A percentile compares a stretch with the other conserved stretches of the same genome.
These are phyloP conservation scores for Halichondria panicea DNA, from an alignment of 37 sponge, comb jelly and placozoan species.

Conservation along the genomic window DNA sequence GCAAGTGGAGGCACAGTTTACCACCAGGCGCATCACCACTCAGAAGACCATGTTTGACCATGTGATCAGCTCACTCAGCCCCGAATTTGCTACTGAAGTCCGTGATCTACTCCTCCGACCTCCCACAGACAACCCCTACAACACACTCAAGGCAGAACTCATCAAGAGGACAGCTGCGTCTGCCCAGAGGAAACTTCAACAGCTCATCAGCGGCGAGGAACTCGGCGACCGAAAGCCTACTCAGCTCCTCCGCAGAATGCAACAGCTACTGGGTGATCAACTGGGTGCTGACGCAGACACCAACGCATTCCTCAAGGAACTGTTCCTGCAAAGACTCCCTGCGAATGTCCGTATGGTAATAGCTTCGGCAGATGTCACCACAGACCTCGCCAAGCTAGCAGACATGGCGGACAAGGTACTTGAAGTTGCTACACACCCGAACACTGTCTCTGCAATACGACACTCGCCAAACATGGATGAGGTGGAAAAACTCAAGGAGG, in stretches of 20 bases:
- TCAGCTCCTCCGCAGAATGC: conserved; percentile 55
- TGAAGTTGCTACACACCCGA: conserved; percentile 57
- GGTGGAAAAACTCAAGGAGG: conserved; percentile 32
- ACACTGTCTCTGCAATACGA: conserved; percentile 22
- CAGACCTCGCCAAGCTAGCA: conserved; percentile 31
- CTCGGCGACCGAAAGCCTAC: conserved; percentile 63
- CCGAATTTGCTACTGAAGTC: conserved; percentile 13
- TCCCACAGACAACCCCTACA: conserved; percentile 26
- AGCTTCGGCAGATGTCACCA: conserved; percentile 29
- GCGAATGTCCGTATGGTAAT: conserved; percentile 65
- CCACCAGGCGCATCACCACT: conserved; percentile 18
- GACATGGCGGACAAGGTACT: conserved; percentile 64
- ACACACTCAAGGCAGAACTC: conserved; percentile 26
- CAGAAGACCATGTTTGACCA: conserved; percentile 27
- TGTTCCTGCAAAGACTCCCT: conserved; percentile 62
- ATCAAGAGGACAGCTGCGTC: conserved; percentile 53
- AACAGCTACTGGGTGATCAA: conserved; percentile 56
- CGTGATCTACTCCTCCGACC: conserved; percentile 23
- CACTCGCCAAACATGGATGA: too few species aligned
- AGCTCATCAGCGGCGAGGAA: conserved; percentile 59
- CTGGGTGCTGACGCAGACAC: conserved; percentile 14
- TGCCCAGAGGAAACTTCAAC: conserved; percentile 46
- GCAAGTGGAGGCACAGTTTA: conserved; percentile 24
- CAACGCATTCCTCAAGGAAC: conserved; percentile 14
- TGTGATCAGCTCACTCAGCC: conserved; percentile 26